phyloP scores from a whole-genome alignment of 2,797 vertebrate species.

The Oreochromis grahami region DNA sequence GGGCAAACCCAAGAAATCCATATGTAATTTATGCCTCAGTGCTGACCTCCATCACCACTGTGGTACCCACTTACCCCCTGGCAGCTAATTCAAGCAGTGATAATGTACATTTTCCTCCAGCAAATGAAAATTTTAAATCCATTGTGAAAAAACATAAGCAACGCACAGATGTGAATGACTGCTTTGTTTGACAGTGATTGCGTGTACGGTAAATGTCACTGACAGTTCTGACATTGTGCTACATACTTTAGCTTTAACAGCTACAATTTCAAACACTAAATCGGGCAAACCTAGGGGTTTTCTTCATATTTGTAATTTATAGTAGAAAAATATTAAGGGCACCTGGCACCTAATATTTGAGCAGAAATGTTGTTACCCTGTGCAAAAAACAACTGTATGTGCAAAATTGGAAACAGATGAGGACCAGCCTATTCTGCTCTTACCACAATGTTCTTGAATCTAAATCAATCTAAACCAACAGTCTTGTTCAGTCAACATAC shows the following conservation, averaged over 20 bases:
- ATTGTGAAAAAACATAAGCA: not conserved
- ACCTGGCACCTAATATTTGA: not conserved
- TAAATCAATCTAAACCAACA: not conserved
- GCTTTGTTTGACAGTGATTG: not conserved
- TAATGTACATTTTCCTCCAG: not conserved
- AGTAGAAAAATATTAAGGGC: not conserved
- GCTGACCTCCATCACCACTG: slow-evolving; percentile 31
- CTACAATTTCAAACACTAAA: too few species aligned
- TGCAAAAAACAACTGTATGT: not conserved
- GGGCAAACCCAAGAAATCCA: slow-evolving; percentile 19
- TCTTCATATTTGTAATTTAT: not conserved
- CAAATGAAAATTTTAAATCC: not conserved
- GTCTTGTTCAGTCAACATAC: not conserved
- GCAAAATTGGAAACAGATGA: not conserved
- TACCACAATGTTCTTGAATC: not conserved
- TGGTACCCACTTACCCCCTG: slow-evolving; percentile 15
- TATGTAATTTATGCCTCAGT: slow-evolving; percentile 29
- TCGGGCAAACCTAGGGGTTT: too few species aligned
- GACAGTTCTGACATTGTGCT: not conserved
- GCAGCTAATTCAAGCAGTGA: slow-evolving; percentile 15
- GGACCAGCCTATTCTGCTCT: not conserved
- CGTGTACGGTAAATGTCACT: not conserved
- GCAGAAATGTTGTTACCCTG: not conserved
- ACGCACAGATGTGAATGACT: not conserved
- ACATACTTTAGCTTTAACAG: not conserved